Evolutionary conservation across 2,888 invertebrate genomes (phyloP), one percentile per base, ranked within the genome.

Genomic region (Agrilus mali): DNA sequence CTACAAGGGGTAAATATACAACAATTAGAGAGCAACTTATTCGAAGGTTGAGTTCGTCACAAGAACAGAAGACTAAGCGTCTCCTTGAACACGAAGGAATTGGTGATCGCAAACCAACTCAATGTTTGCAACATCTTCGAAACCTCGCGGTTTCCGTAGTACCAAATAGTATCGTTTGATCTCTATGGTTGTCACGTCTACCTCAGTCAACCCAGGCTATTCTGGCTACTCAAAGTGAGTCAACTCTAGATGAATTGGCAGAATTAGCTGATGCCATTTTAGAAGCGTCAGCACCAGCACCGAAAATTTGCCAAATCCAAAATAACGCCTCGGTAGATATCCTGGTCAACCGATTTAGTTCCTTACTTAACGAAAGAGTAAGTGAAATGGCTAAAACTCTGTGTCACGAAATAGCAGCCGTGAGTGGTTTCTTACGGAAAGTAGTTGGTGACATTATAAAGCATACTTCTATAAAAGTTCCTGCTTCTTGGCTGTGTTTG

Each of bases 1-100:
- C 55, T 3, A 31, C 13, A 2, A 31, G 17, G n/a, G 43, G 41
- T 12, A 47, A 46, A 13, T 56, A 54, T 37, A 36, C 35, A 2
- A 44, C 16, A 7, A 15, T 60, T 1, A 59, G 58, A 43, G 22
- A 20, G 1, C 51, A 53, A 22, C 43, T 60, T 4, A 53, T 58
- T 2, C 38, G 50, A 54, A 39, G 33, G 10, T 32, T 38, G 13
- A 15, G 33, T 15, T 17, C 15, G n/a, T 16, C 16, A 20, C 32
- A 42, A 42, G 40, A 42, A 33, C 15, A 42, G 15, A 14, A 39
- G 7, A 27, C 33, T 1, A 20, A 17, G 17, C 45, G 33, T 7
- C 32, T 45, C 10, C 12, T 44, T n/a, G 36, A 36, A 7, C 16
- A 33, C 14, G 38, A 15, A 13, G 46, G 42, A 13, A 47, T 47